Evolutionary conservation across 1,140 invertebrate genomes (phyloP).

Genomic region (Drosophila guanche): DNA sequence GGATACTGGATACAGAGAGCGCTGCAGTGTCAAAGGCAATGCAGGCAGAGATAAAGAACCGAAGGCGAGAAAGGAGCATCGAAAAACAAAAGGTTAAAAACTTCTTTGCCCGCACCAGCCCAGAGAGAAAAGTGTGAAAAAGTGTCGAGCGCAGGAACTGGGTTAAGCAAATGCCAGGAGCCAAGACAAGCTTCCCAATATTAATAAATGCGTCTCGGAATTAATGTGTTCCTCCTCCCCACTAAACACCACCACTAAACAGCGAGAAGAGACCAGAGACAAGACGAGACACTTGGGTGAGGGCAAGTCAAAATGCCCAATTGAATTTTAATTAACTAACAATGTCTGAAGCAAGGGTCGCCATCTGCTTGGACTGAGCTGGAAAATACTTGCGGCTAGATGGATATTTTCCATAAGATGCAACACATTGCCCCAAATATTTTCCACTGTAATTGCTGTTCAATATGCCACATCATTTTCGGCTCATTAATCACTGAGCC

Average conservation of each 20-base stretch:
- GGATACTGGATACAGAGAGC: slow-evolving; percentile 23
- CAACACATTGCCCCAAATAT: slow-evolving; percentile 60
- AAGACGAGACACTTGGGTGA: slow-evolving; percentile 44
- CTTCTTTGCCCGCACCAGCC: slow-evolving; percentile 14
- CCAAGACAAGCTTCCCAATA: slow-evolving; percentile 39
- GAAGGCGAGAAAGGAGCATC: slow-evolving; percentile 27
- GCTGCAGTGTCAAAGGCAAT: slow-evolving; percentile 76
- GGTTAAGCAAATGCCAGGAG: slow-evolving; percentile 60
- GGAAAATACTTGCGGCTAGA: background rate
- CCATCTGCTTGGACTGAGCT: slow-evolving; percentile 42
- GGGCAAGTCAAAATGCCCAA: slow-evolving; percentile 31
- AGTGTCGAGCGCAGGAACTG: slow-evolving; percentile 27
- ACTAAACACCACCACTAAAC: slow-evolving; percentile 50
- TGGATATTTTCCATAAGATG: slow-evolving; percentile 15
- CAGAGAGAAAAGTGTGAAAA: slow-evolving; percentile 24
- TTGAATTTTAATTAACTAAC: slow-evolving; percentile 81
- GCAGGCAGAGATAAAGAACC: slow-evolving; percentile 69
- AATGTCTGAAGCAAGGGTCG: slow-evolving; percentile 45
- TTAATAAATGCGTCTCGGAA: slow-evolving; percentile 70
- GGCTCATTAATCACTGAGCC: slow-evolving; percentile 72
- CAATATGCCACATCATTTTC: slow-evolving; percentile 80
- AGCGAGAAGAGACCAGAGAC: slow-evolving; percentile 14
- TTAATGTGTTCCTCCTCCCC: slow-evolving; percentile 50
- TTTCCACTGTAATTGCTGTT: slow-evolving; percentile 56
- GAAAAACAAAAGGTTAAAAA: slow-evolving; percentile 76